phyloP scores from a whole-genome alignment of 2,113 vertebrate species.

The Onychostoma macrolepis region DNA sequence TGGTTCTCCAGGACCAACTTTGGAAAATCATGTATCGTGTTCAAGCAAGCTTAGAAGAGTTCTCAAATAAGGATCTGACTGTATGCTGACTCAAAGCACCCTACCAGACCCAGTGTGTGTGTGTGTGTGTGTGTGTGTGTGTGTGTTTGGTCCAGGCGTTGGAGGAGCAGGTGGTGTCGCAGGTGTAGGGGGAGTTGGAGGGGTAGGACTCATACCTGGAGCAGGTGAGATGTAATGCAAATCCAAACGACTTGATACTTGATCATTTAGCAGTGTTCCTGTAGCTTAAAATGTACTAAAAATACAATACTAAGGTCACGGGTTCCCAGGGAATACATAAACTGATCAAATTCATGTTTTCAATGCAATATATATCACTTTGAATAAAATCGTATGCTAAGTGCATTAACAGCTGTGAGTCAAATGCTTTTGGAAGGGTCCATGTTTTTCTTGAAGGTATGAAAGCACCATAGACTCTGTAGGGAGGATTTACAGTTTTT shows the following conservation, averaged over 20 bases:
- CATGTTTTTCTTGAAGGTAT: not conserved
- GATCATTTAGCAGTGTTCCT: not conserved
- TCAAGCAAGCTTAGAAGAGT: too few species aligned
- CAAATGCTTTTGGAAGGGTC: not conserved
- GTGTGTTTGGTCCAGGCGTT: constrained; percentile 42
- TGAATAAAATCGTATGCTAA: not conserved
- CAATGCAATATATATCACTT: not conserved
- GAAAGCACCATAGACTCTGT: not conserved
- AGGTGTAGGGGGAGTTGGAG: constrained; percentile 41
- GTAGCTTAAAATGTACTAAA: not conserved
- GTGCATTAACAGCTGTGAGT: not conserved
- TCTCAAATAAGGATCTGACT: not conserved
- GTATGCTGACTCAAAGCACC: not conserved
- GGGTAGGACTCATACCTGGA: constrained; percentile 57
- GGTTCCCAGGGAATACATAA: not conserved
- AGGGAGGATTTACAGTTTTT: not conserved
- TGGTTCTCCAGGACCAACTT: too few species aligned
- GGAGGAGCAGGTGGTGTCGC: constrained; percentile 48
- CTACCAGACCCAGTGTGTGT: not conserved
- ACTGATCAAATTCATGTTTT: not conserved
- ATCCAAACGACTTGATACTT: not conserved
- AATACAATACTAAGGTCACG: not conserved
- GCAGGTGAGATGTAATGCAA: constrained; percentile 53
- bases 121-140: constrained; percentile 1
- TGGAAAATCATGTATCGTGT: too few species aligned